Evolutionary conservation across 2,797 vertebrate species (phyloP).

Genomic region (Enteromius viviparus): DNA sequence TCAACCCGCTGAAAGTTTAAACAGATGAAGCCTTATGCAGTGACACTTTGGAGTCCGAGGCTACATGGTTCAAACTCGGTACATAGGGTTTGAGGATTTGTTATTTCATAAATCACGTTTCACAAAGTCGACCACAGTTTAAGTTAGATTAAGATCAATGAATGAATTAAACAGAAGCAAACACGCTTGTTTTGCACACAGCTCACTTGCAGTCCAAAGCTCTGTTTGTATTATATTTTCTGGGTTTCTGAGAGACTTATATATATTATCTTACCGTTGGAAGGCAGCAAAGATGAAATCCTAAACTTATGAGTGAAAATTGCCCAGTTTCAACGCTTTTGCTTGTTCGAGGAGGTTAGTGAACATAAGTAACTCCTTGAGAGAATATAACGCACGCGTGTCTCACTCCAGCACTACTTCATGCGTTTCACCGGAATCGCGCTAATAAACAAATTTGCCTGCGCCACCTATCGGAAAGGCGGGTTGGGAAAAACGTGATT

Average conservation of each 20-base stretch:
- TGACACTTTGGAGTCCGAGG: not conserved
- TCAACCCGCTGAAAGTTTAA: slow-evolving; percentile 35
- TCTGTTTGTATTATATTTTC: not conserved
- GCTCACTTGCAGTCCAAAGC: not conserved
- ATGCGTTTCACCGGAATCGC: not conserved
- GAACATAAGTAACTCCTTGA: slow-evolving; percentile 9
- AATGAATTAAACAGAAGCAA: not conserved
- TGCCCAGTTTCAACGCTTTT: not conserved
- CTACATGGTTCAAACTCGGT: not conserved
- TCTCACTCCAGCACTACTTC: slow-evolving; percentile 9
- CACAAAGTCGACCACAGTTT: not conserved
- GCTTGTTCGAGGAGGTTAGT: slow-evolving; percentile 10
- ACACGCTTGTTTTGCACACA: not conserved
- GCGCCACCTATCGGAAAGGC: slow-evolving; percentile 21
- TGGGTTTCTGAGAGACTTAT: not conserved
- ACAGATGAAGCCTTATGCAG: not conserved
- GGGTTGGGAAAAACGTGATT: not conserved
- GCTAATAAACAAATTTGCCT: not conserved
- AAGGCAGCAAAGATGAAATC: not conserved
- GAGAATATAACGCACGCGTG: slow-evolving; percentile 16
- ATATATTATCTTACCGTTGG: slow-evolving; percentile 2
- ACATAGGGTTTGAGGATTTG: not conserved
- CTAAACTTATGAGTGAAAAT: not conserved
- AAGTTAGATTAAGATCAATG: not conserved
- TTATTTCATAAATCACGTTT: not conserved